Conservation (phyloP, 2,888 invertebrate genomes). For the Mythimna vitellina region DNA sequence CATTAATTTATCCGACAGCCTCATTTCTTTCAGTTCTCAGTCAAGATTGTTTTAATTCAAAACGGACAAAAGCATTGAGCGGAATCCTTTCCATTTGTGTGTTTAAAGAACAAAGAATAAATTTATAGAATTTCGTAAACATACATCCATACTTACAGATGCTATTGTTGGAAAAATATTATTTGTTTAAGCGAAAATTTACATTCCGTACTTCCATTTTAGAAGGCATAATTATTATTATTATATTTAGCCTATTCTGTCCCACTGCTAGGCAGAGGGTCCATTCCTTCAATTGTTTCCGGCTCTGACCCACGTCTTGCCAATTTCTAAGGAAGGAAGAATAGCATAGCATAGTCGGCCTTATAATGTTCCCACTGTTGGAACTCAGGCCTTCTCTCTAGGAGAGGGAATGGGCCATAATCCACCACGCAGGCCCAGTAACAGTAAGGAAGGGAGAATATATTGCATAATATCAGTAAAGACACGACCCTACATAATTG, state of each 20-base stretch:
- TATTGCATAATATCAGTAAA: not conserved
- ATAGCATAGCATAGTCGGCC: too few species aligned
- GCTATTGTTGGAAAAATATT: constrained; percentile 8
- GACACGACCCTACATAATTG: not conserved
- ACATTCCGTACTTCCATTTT: not conserved
- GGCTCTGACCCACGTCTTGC: too few species aligned
- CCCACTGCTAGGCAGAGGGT: too few species aligned
- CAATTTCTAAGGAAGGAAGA: too few species aligned
- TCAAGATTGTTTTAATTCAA: constrained; percentile 38
- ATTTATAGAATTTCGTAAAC: constrained; percentile 12
- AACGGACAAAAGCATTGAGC: constrained; percentile 28
- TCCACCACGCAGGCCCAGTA: too few species aligned
- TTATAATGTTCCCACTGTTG: too few species aligned
- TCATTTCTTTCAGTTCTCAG: constrained; percentile 28
- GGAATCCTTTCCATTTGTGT: constrained; percentile 20
- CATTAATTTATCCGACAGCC: constrained; percentile 30
- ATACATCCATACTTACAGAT: not conserved
- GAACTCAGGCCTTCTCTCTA: too few species aligned
- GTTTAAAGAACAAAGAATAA: constrained; percentile 29
- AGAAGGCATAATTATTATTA: not conserved
- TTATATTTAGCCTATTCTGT: too few species aligned
- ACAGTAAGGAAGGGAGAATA: too few species aligned
- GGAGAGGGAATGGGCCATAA: too few species aligned
- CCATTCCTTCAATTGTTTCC: too few species aligned
- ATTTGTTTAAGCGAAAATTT: constrained; percentile 14